phyloP scores from a whole-genome alignment of 1,140 invertebrate species.

The Micrasema longulum region DNA sequence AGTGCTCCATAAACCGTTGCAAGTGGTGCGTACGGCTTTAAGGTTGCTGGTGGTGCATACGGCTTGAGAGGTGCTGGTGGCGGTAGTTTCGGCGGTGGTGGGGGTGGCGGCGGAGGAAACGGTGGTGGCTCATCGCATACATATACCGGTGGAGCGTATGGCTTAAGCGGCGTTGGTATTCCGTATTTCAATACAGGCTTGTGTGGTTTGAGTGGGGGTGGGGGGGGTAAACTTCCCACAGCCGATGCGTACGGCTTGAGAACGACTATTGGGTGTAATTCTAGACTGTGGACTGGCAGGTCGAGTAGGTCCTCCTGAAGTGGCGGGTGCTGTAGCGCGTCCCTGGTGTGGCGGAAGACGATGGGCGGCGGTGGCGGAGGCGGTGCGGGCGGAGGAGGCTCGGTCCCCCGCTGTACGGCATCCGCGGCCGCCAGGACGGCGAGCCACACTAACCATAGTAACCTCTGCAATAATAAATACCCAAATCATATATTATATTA shows the following conservation, averaged over 20 bases:
- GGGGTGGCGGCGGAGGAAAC: too few relatives aligned
- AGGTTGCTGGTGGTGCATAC: not conserved
- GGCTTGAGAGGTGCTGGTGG: too few relatives aligned
- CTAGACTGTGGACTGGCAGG: slow-evolving; percentile 49
- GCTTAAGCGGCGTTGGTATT: slow-evolving; percentile 15
- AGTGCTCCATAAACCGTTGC: slow-evolving; percentile 54
- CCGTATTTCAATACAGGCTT: too few relatives aligned
- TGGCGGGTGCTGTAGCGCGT: slow-evolving; percentile 4
- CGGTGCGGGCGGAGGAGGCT: slow-evolving; percentile 50
- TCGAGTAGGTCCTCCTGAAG: slow-evolving; percentile 37
- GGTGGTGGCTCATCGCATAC: too few relatives aligned
- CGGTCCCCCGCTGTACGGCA: slow-evolving; percentile 41
- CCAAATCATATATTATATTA: too few relatives aligned
- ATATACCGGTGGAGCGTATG: slow-evolving; percentile 42
- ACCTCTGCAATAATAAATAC: slow-evolving; percentile 40
- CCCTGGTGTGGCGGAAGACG: slow-evolving; percentile 42
- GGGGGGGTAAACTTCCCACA: slow-evolving; percentile 20
- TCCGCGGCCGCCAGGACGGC: slow-evolving; percentile 43
- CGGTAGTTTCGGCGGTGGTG: too few relatives aligned
- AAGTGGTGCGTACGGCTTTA: too few relatives aligned
- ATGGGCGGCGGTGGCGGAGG: slow-evolving; percentile 53
- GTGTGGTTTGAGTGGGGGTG: slow-evolving; percentile 29
- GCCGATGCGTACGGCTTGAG: slow-evolving; percentile 36
- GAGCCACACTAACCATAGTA: slow-evolving; percentile 45
- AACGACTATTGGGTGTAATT: not conserved